Evolutionary conservation across 2,888 invertebrate species (phyloP).

Genomic region (Drosophila gaucha): DNA sequence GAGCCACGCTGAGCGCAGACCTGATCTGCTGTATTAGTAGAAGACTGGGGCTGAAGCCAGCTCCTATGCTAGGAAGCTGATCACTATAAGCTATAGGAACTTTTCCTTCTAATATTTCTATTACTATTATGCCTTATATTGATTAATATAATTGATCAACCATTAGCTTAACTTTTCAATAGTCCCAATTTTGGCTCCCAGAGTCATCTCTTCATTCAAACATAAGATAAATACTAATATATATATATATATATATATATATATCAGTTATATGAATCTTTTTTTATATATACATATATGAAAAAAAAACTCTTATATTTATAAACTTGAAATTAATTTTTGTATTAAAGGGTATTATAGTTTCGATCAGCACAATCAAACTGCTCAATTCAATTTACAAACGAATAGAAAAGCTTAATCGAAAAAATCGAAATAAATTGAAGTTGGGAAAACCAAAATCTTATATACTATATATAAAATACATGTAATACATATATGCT

Average conservation of each 20-base stretch:
- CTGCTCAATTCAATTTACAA: neutral
- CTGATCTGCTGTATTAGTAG: neutral
- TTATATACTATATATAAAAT: no score
- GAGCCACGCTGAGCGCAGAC: constrained; percentile 16
- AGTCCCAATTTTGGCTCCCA: no score
- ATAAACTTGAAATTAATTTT: neutral
- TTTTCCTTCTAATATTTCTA: neutral
- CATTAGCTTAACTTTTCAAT: no score
- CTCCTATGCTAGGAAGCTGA: no score
- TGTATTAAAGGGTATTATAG: neutral
- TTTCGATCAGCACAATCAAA: neutral
- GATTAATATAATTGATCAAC: no score
- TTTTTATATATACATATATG: no score
- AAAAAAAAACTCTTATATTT: neutral
- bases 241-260: no score
- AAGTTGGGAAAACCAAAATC: neutral
- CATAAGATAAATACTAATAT: no score
- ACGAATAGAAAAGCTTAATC: neutral
- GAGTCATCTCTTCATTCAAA: no score
- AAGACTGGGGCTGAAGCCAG: no score
- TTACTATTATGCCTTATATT: neutral
- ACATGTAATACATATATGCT: no score
- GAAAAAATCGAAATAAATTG: neutral
- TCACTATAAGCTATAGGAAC: neutral
- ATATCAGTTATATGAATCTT: no score